phyloP scores from a whole-genome alignment of 2,113 vertebrate genomes.

The Prunella fulvescens region DNA sequence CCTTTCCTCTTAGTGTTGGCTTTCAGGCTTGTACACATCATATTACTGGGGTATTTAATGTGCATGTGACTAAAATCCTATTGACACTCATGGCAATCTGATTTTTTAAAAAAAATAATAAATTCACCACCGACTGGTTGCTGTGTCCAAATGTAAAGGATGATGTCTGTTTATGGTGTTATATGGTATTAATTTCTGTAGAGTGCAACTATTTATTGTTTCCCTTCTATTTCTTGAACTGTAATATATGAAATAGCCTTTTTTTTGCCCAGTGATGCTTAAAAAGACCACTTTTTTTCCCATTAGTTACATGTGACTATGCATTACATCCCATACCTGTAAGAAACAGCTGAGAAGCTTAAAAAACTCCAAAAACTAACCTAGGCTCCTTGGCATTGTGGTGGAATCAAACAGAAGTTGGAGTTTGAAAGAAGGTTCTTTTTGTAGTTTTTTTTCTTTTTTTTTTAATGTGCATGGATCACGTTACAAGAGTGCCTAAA shows the following conservation, averaged over 20 bases:
- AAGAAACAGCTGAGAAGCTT: not conserved
- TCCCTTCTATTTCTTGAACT: not conserved
- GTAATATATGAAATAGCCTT: not conserved
- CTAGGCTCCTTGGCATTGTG: not conserved
- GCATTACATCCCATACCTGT: not conserved
- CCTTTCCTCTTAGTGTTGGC: not conserved
- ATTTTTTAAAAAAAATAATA: not conserved
- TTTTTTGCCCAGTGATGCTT: not conserved
- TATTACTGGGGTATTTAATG: not conserved
- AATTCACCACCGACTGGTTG: not conserved
- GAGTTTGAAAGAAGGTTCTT: not conserved
- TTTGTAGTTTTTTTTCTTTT: not conserved
- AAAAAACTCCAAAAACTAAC: not conserved
- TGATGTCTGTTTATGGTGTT: not conserved
- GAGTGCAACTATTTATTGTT: not conserved
- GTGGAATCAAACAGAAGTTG: not conserved
- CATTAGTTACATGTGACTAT: not conserved
- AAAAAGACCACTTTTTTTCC: not conserved
- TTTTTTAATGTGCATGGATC: not conserved
- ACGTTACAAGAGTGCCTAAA: slow-evolving; percentile 12
- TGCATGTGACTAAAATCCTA: not conserved
- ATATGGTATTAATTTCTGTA: not conserved
- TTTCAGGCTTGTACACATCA: not conserved
- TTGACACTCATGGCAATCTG: not conserved
- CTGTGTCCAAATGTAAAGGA: not conserved